Base-by-base conservation (phyloP, 2,113 vertebrate species). In the Phalacrocorax brasilianus region DNA sequence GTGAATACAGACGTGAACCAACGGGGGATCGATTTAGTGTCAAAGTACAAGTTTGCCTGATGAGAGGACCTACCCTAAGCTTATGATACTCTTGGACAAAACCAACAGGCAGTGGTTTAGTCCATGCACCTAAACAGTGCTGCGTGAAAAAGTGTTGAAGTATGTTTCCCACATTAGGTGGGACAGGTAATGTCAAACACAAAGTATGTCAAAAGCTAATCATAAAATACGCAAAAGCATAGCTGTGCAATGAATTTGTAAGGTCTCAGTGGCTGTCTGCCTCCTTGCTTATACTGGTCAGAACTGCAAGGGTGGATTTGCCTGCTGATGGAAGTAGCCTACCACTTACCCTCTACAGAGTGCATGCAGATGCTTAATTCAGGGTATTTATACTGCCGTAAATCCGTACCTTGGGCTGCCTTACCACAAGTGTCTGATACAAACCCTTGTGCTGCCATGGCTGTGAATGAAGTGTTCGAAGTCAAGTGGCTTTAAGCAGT, bases 351-450 rank as follows among this genome's bases (percentile, higher is more conserved):
- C 33, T 75, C 35, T 52, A 12, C 49, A 50, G 23, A 52, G 23
- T 4, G 14, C 2, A 0, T 52, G 38, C 2, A 2, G 53, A 6
- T 38, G 26, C 75, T 75, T 35, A 19, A 40, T 56, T 50, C 14
- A 12, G 44, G 38, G 19, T 35, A 12, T 79, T 65, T 53, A 8
- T 52, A 15, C 17, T 44, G 67, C 67, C 1, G 0, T 42, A 73
- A 84, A 61, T 74, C 27, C 40, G 7, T 33, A 11, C 47, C 32
- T 42, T 42, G 12, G 14, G 23, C 52, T 72, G 44, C 21, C 20
- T 42, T 77, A 66, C 45, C 9, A 2, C 1, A 5, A 19, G 14
- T 20, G 59, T 67, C 59, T 50, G 35, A 26, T 20, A 9, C 0
- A 47, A 77, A 28, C 38, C 33, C 19, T 73, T 40, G 28, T 40